Percentiles rank a stretch among this genome's conserved stretches.
Conservation (phyloP, 2,113 vertebrate genomes). For the Geococcyx californianus region DNA sequence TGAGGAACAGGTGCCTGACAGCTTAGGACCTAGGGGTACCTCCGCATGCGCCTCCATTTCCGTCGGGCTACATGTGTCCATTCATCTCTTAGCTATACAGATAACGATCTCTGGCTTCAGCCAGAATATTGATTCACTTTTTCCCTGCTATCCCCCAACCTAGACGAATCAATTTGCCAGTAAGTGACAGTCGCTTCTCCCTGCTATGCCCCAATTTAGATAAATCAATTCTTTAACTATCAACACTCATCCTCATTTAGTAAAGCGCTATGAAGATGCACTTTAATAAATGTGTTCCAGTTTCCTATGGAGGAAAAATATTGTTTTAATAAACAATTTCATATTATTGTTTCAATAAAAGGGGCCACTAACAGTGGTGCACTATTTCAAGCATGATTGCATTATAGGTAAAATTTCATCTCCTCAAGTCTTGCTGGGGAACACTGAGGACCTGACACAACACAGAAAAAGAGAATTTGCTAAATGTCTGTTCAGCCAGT, state of each 20-base stretch:
- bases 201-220: background rate
- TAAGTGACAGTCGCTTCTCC: background rate
- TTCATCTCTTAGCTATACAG: background rate
- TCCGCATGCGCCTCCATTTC: background rate
- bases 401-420: background rate
- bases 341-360: background rate
- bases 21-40: background rate
- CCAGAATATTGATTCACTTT: background rate
- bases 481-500: background rate
- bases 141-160: background rate
- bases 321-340: background rate
- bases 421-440: rapidly evolving
- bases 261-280: background rate
- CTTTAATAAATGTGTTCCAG: background rate
- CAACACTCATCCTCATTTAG: background rate
- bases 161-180: background rate
- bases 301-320: background rate
- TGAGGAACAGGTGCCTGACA: conserved; percentile 35
- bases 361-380: background rate
- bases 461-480: background rate
- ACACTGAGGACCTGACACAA: background rate
- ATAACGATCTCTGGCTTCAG: conserved; percentile 4
- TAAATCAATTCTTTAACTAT: background rate
- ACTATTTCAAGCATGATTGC: background rate
- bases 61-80: background rate